A percentile compares a stretch with the other conserved stretches of the same genome.
phyloP scores from a whole-genome alignment of 2,113 vertebrate genomes.

The Baryphthengus martii region DNA sequence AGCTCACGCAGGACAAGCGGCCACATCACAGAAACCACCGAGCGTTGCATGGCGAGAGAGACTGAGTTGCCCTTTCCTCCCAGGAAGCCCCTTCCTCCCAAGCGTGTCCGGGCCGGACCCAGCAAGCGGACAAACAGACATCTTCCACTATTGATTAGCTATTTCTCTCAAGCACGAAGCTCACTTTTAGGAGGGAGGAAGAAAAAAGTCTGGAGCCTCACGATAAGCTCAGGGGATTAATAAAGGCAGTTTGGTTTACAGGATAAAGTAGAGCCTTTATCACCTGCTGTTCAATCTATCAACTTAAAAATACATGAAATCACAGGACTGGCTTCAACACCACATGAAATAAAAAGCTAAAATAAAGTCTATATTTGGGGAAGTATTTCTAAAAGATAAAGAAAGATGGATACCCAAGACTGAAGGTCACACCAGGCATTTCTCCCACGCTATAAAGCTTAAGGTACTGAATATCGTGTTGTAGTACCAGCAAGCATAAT shows the following conservation, averaged over 20 bases:
- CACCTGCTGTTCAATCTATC: background rate
- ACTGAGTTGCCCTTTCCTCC: background rate
- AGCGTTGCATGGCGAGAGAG: background rate
- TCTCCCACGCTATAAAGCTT: background rate
- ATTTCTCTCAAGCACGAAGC: background rate
- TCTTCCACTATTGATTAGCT: background rate
- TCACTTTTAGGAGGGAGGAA: background rate
- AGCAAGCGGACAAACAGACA: background rate
- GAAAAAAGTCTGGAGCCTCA: background rate
- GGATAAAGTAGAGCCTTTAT: slow-evolving; percentile 20
- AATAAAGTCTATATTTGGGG: background rate
- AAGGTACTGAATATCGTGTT: background rate
- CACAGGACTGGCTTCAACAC: background rate
- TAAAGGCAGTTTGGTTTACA: background rate
- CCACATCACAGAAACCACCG: background rate
- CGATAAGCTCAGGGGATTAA: background rate
- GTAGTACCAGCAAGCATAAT: background rate
- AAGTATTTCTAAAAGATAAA: slow-evolving; percentile 20
- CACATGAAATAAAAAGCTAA: slow-evolving; percentile 23
- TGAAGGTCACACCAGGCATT: background rate
- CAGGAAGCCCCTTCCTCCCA: background rate
- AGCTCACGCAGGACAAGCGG: background rate
- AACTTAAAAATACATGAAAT: slow-evolving; percentile 5
- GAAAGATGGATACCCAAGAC: background rate
- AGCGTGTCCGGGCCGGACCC: accelerated